A percentile compares a stretch with the other conserved stretches of the same genome.
Conservation (phyloP, 2,888 invertebrate genomes). For the Laothoe populi region DNA sequence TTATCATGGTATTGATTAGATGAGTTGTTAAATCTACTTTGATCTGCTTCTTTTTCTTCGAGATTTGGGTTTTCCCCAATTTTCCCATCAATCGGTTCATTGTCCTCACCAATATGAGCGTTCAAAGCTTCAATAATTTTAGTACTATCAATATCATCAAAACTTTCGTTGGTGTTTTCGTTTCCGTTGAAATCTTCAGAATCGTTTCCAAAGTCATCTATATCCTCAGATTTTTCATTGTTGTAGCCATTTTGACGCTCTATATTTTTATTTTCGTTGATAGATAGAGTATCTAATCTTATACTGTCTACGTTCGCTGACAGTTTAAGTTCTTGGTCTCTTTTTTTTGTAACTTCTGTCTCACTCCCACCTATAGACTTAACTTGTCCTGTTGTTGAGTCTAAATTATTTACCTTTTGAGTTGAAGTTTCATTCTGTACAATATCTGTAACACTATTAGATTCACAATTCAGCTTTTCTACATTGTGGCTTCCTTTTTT, state of each 20-base stretch:
- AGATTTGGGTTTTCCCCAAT: not conserved
- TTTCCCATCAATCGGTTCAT: not conserved
- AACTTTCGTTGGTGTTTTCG: not conserved
- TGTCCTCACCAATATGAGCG: conserved; percentile 10
- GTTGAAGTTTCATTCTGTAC: conserved; percentile 7
- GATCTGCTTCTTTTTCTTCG: not conserved
- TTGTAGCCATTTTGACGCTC: not conserved
- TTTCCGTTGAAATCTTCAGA: not conserved
- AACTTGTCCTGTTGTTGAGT: not conserved
- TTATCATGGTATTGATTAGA: too few species aligned
- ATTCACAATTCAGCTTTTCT: conserved; percentile 27
- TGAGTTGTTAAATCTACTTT: too few species aligned
- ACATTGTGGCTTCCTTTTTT: conserved; percentile 12
- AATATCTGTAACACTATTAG: conserved; percentile 30
- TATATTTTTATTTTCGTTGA: not conserved
- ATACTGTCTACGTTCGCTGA: not conserved
- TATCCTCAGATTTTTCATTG: not conserved
- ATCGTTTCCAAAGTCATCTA: not conserved
- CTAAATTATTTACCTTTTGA: not conserved
- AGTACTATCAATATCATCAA: conserved; percentile 11
- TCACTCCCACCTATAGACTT: not conserved
- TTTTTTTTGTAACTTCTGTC: not conserved
- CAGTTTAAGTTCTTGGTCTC: not conserved
- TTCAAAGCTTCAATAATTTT: conserved; percentile 15
- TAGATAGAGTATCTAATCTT: not conserved